Conservation (phyloP, 1,140 invertebrate genomes). For the Akabosia matsudoensis region DNA sequence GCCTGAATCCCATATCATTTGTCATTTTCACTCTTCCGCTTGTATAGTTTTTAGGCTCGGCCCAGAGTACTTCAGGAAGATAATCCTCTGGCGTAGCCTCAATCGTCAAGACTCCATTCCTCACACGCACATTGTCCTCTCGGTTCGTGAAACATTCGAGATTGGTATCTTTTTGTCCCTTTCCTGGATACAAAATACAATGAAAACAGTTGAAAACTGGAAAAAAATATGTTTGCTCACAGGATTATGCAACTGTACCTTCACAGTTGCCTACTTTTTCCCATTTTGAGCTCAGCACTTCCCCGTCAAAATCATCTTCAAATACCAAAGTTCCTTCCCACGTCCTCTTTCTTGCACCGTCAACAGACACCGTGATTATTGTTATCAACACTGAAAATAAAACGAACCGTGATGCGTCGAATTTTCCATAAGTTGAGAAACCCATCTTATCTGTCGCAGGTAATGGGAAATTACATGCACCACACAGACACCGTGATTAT, state of each 20-base stretch:
- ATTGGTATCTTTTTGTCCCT: constrained; percentile 31
- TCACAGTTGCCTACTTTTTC: constrained; percentile 33
- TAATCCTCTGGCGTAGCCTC: constrained; percentile 26
- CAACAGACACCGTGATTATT: not conserved
- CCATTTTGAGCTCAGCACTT: constrained; percentile 29
- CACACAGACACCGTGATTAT: not conserved
- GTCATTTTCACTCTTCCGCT: constrained; percentile 32
- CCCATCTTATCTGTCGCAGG: too few species aligned
- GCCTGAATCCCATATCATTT: constrained; percentile 23
- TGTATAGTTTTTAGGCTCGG: constrained; percentile 37
- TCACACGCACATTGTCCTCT: constrained; percentile 31
- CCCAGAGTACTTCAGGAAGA: constrained; percentile 20
- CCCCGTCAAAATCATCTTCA: constrained; percentile 36
- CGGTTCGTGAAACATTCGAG: constrained; percentile 41
- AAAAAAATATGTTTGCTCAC: too few species aligned
- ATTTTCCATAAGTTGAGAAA: not conserved
- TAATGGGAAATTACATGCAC: not conserved
- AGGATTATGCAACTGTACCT: constrained; percentile 30
- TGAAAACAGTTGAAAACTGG: too few species aligned
- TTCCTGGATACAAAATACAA: constrained; percentile 35
- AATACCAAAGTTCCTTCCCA: constrained; percentile 34
- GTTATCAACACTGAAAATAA: not conserved
- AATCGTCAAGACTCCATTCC: constrained; percentile 37
- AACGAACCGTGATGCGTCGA: not conserved
- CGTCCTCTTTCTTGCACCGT: not conserved